A percentile compares a stretch with the other conserved stretches of the same genome.
Evolutionary conservation across 2,113 vertebrate genomes (phyloP).

Genomic region (Dipodomys spectabilis): DNA sequence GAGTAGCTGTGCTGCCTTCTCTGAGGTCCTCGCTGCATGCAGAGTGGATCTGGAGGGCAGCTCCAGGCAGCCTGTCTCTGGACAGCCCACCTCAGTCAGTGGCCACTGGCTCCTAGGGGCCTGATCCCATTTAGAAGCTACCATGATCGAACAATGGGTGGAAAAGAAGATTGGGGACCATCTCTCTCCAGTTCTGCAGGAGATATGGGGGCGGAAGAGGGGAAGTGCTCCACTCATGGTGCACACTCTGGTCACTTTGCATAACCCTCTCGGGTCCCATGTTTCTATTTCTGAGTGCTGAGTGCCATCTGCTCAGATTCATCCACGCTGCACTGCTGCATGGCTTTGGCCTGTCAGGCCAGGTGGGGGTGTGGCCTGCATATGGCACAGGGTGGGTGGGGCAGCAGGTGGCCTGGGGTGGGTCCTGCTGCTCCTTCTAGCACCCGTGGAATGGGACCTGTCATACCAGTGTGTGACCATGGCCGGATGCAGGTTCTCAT

Average conservation of each 20-base stretch:
- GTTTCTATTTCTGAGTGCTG: not conserved
- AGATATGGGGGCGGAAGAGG: not conserved
- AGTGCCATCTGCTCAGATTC: not conserved
- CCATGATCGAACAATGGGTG: not conserved
- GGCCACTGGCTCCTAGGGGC: not conserved
- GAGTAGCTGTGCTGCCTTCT: not conserved
- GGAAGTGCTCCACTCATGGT: accelerated
- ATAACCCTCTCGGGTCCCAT: not conserved
- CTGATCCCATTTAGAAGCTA: not conserved
- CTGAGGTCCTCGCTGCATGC: not conserved
- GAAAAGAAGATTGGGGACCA: accelerated
- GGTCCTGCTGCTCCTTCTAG: not conserved
- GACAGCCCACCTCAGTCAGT: not conserved
- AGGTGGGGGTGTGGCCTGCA: not conserved
- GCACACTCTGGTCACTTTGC: not conserved
- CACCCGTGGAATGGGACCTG: not conserved
- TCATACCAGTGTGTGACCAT: not conserved
- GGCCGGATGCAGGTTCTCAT: not conserved
- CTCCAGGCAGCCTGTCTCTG: not conserved
- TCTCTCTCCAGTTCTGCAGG: not conserved
- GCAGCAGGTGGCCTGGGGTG: not conserved
- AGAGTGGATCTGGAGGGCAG: not conserved
- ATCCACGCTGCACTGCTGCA: not conserved
- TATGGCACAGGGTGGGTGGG: not conserved
- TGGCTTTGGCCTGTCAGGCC: not conserved